A percentile compares a stretch with the other conserved stretches of the same genome.
Conservation (phyloP, 2,888 invertebrate genomes). For the Caenorhabditis wallacei region DNA sequence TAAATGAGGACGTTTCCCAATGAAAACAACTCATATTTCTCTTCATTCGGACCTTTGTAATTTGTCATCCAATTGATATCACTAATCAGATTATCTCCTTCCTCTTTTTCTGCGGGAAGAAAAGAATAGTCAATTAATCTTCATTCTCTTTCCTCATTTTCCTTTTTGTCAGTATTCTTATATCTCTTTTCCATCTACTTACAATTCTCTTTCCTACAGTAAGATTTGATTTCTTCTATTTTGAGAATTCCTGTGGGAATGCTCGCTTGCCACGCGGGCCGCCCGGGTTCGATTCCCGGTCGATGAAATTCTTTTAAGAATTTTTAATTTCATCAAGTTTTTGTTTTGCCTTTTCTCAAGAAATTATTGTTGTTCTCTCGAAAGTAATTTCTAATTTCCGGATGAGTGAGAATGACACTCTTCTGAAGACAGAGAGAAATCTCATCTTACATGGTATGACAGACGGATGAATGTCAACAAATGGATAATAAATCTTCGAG, state of each 20-base stretch:
- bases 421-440: constrained; percentile 23
- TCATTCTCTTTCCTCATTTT: constrained; percentile 27
- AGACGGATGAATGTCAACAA: constrained; percentile 62
- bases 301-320: constrained; percentile 72
- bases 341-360: not conserved
- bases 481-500: constrained; percentile 59
- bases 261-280: constrained; percentile 80
- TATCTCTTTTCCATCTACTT: not conserved
- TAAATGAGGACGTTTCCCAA: constrained; percentile 29
- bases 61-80: constrained; percentile 39
- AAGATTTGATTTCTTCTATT: not conserved
- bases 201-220: not conserved
- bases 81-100: constrained; percentile 48
- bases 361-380: constrained; percentile 40
- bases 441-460: constrained; percentile 65
- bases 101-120: not conserved
- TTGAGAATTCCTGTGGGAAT: constrained; percentile 74
- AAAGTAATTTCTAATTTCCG: constrained; percentile 48
- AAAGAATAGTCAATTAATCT: constrained; percentile 46
- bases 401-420: constrained; percentile 59
- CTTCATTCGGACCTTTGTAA: constrained; percentile 12
- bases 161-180: not conserved
- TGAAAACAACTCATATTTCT: constrained; percentile 22
- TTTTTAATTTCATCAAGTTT: constrained; percentile 7
- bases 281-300: constrained; percentile 80